Evolutionary conservation across 2,113 vertebrate genomes (phyloP).

Genomic region (Felis catus): F.catus_Fca126_mat1.0 CM031417.1:113232001-113232500

Average conservation of each 20-base stretch:
- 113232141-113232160: neutral
- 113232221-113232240: neutral
- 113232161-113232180: neutral
- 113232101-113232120: slow-evolving; percentile 68
- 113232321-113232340: neutral
- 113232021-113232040: slow-evolving; percentile 87
- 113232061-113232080: slow-evolving; percentile 80
- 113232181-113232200: neutral
- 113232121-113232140: neutral
- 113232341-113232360: neutral
- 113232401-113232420: neutral
- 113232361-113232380: neutral
- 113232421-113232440: neutral
- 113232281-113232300: neutral
- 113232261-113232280: neutral
- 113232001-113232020: slow-evolving; percentile 85
- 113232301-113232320: neutral
- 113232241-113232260: neutral
- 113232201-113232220: accelerated
- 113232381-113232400: neutral
- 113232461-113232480: neutral
- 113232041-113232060: slow-evolving; percentile 83
- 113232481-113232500: neutral
- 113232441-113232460: neutral
- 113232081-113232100: slow-evolving; percentile 61